These are phyloP conservation scores for Cephus cinctus DNA, from an alignment of 1,140 invertebrate genomes.

Conservation along the genomic window DNA sequence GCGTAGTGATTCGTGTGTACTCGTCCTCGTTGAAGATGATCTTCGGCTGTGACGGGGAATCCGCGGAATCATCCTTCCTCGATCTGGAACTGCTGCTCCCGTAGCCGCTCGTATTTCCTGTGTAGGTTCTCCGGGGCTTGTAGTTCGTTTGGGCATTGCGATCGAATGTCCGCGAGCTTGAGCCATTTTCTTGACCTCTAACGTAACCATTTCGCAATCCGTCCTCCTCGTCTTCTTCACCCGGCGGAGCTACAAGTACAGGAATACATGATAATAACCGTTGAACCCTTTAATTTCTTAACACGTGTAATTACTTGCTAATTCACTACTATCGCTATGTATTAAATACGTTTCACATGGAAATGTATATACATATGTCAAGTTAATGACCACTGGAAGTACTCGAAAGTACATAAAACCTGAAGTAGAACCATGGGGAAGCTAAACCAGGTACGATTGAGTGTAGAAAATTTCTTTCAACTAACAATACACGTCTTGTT, in stretches of 20 bases:
- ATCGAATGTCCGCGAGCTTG: constrained; percentile 10
- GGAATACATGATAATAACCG: background rate
- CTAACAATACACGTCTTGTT: no score
- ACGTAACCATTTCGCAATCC: constrained; percentile 38
- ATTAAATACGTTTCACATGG: no score
- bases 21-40: constrained; percentile 59
- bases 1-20: constrained; percentile 70
- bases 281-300: no score
- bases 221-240: constrained; percentile 51
- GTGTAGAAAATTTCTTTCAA: no score
- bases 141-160: no score
- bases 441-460: no score
- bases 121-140: constrained; percentile 11
- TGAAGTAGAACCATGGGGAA: no score
- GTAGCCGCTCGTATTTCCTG: constrained; percentile 32
- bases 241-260: constrained; percentile 41
- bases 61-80: constrained; percentile 32
- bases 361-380: no score
- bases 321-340: no score
- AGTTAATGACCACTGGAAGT: no score
- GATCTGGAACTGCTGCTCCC: constrained; percentile 30
- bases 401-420: no score
- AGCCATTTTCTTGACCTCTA: constrained; percentile 37
- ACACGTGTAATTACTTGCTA: no score
- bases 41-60: constrained; percentile 37